Evolutionary conservation across 2,888 invertebrate genomes (phyloP).

Genomic region (Polyommatus icarus): DNA sequence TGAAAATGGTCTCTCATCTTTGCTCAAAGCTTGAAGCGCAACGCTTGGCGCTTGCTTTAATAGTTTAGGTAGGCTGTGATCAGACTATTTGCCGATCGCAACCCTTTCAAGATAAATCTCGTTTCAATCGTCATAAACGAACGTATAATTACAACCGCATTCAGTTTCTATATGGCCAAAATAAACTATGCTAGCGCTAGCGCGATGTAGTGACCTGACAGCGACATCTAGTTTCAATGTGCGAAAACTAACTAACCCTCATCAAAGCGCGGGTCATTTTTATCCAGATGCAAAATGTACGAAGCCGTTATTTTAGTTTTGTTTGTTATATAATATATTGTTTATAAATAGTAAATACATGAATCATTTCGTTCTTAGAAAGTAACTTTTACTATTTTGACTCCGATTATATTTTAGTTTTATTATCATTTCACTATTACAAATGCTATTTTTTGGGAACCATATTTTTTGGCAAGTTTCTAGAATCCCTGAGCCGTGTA

Average conservation of each 20-base stretch:
- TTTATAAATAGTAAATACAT: too few relatives aligned
- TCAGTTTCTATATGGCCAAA: background rate
- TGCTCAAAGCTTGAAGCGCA: too few relatives aligned
- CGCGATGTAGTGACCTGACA: constrained; percentile 40
- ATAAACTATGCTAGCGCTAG: constrained; percentile 37
- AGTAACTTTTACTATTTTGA: too few relatives aligned
- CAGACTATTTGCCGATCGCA: constrained; percentile 39
- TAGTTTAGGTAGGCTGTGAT: background rate
- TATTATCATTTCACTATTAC: too few relatives aligned
- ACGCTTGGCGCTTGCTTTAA: too few relatives aligned
- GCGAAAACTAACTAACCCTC: constrained; percentile 5
- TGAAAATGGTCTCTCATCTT: too few relatives aligned
- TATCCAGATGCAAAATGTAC: background rate
- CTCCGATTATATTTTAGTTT: too few relatives aligned
- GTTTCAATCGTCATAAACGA: constrained; percentile 43
- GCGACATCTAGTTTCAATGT: constrained; percentile 41
- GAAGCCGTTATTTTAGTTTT: background rate
- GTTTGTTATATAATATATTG: too few relatives aligned
- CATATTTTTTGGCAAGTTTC: background rate
- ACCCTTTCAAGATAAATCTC: constrained; percentile 49
- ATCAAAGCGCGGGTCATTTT: background rate
- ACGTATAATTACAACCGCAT: background rate
- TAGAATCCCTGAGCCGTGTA: background rate
- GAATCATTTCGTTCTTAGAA: too few relatives aligned
- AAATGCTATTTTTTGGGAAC: too few relatives aligned